Evolutionary conservation across 2,888 invertebrate genomes (phyloP), one percentile per base, ranked within the genome.

Genomic region (Cephus sareptanus): DNA sequence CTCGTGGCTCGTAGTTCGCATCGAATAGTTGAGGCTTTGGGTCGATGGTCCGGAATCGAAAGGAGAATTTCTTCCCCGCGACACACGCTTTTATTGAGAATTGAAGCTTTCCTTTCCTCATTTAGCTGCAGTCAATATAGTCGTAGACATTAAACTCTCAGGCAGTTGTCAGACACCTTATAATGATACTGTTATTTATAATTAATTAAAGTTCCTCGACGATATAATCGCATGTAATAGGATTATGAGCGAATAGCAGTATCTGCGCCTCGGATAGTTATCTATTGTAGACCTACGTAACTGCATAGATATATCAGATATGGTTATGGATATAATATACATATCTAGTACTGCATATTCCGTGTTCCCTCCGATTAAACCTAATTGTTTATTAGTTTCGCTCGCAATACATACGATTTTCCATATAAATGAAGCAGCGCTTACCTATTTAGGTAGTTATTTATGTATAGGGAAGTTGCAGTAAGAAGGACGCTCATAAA

Each of bases 331-430:
- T 40, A 15, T 40, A 40, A 15, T 40, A 15, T 40, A 40, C 1
- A 40, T 6, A 6, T 40, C 6, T 40, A 15, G 74, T 23, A 76
- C 34, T 40, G 35, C 73, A 34, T 34, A 73, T 78, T 73, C 71
- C 78, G 75, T 76, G 75, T 68, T 56, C 31, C 56, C 40, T 30
- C 12, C 78, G 78, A 78, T 78, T 76, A 78, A 71, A 68, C 13
- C 33, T 35, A 76, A 78, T 76, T 76, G 78, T 37, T 78, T 78
- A 78, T 76, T 78, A 78, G 76, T 33, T 71, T 76, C 13, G 78
- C 68, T 73, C 23, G 23, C 23, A 56, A 56, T 56, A 56, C 56
- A 56, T 56, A 23, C 9, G 2, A 56, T 56, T 23, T 56, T 56
- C 23, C 56, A 23, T 56, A 56, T 56, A 23, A 23, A 56, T 23